phyloP scores from a whole-genome alignment of 2,797 vertebrate species.

The Salarias fasciatus region DNA sequence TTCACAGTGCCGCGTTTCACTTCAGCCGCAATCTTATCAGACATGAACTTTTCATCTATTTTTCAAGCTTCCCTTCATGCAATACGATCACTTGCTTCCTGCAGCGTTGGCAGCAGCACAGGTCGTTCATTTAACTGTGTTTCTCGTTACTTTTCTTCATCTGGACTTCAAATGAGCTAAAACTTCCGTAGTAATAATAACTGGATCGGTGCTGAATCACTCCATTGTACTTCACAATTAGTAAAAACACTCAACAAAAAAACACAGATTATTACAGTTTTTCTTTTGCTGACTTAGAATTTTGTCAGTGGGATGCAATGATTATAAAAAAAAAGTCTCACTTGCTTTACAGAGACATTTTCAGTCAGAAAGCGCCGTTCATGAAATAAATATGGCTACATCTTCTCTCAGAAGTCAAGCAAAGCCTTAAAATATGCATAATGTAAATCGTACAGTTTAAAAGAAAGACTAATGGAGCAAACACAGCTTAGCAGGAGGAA shows the following conservation, averaged over 20 bases:
- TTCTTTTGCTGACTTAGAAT: background rate
- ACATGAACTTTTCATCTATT: background rate
- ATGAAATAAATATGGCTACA: constrained; percentile 41
- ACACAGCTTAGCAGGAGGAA: constrained; percentile 29
- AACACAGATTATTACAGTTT: background rate
- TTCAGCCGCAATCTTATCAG: background rate
- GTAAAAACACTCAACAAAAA: background rate
- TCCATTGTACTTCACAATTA: background rate
- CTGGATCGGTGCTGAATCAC: background rate
- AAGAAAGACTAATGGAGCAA: constrained; percentile 26
- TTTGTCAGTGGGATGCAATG: background rate
- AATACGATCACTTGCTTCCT: background rate
- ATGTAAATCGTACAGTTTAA: constrained; percentile 39
- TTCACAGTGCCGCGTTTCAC: background rate
- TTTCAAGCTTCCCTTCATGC: background rate
- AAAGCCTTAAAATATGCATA: constrained; percentile 48
- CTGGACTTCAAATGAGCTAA: background rate
- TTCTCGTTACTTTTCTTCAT: constrained; percentile 9
- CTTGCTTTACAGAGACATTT: constrained; percentile 8
- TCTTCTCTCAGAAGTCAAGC: constrained; percentile 30
- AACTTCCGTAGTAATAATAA: constrained; percentile 1
- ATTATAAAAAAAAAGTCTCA: constrained; percentile 1
- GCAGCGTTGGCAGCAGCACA: background rate
- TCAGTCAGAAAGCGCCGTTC: constrained; percentile 18
- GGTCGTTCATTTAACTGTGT: background rate